These are phyloP conservation scores for Furcula furcula DNA, from an alignment of 2,888 invertebrate genomes.

Conservation along the genomic window DNA sequence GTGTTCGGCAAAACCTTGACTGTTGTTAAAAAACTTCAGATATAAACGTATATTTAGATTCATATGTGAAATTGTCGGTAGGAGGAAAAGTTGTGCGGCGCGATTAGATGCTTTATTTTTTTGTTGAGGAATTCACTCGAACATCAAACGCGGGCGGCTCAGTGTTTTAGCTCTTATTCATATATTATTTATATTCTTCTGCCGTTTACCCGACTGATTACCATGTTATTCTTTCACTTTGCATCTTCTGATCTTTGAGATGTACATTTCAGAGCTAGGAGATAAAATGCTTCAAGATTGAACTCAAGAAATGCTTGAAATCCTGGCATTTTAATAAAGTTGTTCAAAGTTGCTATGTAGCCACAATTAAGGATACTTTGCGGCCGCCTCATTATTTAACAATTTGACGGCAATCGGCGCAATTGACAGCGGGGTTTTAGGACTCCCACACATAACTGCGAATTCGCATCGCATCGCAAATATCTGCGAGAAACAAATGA, in stretches of 20 bases:
- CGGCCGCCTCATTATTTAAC: no score
- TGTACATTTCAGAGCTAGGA: not conserved
- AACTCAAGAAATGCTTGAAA: no score
- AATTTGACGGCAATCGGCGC: no score
- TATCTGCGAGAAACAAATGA: no score
- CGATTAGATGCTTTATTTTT: conserved; percentile 12
- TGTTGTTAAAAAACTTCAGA: conserved; percentile 50
- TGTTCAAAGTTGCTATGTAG: no score
- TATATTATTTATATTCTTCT: conserved; percentile 50
- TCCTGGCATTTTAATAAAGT: no score
- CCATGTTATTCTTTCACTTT: conserved; percentile 39
- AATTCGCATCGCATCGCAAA: no score
- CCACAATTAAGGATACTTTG: no score
- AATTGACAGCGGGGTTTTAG: no score
- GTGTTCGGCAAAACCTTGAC: conserved; percentile 22
- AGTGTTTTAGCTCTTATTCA: conserved; percentile 55
- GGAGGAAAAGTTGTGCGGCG: conserved; percentile 31
- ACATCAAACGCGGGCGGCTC: conserved; percentile 60
- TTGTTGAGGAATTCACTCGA: conserved; percentile 49
- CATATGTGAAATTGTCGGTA: conserved; percentile 38
- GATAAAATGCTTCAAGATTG: not conserved
- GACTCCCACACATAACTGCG: no score
- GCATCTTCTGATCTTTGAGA: conserved; percentile 11
- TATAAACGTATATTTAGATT: conserved; percentile 58
- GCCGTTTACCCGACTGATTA: conserved; percentile 49